phyloP scores from a whole-genome alignment of 2,888 invertebrate genomes.

The Drosophila siamana region DNA sequence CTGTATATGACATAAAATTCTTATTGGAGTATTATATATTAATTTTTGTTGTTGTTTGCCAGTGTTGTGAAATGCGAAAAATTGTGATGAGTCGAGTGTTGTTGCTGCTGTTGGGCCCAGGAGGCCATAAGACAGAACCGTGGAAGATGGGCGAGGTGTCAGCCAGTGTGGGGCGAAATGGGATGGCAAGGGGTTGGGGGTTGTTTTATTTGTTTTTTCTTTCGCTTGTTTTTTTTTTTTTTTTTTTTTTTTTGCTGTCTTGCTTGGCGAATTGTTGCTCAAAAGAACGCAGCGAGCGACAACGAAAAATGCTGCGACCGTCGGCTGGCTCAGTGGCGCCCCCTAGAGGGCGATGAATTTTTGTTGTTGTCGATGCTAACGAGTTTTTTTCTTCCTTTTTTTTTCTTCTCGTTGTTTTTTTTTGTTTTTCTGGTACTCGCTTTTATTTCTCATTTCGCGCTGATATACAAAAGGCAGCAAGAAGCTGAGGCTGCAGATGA shows the following conservation, averaged over 20 bases:
- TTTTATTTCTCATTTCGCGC: slow-evolving; percentile 9
- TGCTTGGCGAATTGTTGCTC: slow-evolving; percentile 12
- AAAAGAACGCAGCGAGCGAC: slow-evolving; percentile 22
- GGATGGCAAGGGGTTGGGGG: neutral
- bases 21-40: neutral
- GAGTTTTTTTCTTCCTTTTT: slow-evolving; percentile 28
- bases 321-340: slow-evolving; percentile 42
- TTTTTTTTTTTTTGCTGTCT: neutral
- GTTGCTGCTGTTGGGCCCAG: neutral
- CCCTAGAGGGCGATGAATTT: slow-evolving; percentile 41
- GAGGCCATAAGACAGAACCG: neutral
- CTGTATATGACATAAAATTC: neutral
- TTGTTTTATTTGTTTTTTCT: no score
- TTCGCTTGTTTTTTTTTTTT: no score
- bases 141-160: neutral
- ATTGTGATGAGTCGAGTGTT: slow-evolving; percentile 2
- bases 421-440: slow-evolving; percentile 7
- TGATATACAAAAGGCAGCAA: slow-evolving; percentile 31
- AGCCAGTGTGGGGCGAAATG: neutral
- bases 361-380: slow-evolving; percentile 26
- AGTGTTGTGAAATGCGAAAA: slow-evolving; percentile 12
- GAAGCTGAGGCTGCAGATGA: neutral
- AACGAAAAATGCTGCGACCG: slow-evolving; percentile 22
- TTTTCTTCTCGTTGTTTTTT: slow-evolving; percentile 17
- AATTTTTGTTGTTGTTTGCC: neutral